Evolutionary conservation across 2,888 invertebrate genomes (phyloP).

Genomic region (Brenthis hecate): DNA sequence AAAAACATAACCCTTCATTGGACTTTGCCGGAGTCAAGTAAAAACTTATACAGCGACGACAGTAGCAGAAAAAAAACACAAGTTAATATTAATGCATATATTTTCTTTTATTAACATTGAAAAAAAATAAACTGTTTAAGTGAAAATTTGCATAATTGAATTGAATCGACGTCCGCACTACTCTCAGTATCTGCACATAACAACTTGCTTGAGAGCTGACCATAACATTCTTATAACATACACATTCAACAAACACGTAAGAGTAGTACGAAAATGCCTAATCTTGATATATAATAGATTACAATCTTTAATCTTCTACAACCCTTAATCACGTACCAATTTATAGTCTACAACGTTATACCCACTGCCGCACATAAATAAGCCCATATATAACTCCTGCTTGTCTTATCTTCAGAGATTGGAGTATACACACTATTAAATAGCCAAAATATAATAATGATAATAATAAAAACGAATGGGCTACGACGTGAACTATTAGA

Average conservation of each 20-base stretch:
- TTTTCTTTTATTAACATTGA: slow-evolving; percentile 77
- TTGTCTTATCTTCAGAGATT: slow-evolving; percentile 35
- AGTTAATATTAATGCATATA: slow-evolving; percentile 73
- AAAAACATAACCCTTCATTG: too few species aligned
- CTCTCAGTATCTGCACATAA: slow-evolving; percentile 57
- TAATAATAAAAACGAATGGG: slow-evolving; percentile 4
- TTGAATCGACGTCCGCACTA: slow-evolving; percentile 62
- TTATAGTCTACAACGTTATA: slow-evolving; percentile 68
- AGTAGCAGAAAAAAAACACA: slow-evolving; percentile 51
- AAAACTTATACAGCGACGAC: too few species aligned
- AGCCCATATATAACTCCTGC: slow-evolving; percentile 44
- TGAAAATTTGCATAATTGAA: slow-evolving; percentile 77
- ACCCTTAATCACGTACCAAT: slow-evolving; percentile 66
- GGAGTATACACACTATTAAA: slow-evolving; percentile 9
- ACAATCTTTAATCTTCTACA: slow-evolving; percentile 62
- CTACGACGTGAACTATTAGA: slow-evolving; percentile 4
- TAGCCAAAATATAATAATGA: background rate
- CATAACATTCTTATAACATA: slow-evolving; percentile 49
- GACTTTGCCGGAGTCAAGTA: too few species aligned
- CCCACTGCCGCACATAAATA: slow-evolving; percentile 68
- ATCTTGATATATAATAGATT: slow-evolving; percentile 49
- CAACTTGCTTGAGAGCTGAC: slow-evolving; percentile 64
- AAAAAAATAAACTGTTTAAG: slow-evolving; percentile 67
- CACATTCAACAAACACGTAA: slow-evolving; percentile 55
- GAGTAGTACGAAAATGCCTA: slow-evolving; percentile 53